phyloP scores from a whole-genome alignment of 2,113 vertebrate species.

The Zapornia atra region DNA sequence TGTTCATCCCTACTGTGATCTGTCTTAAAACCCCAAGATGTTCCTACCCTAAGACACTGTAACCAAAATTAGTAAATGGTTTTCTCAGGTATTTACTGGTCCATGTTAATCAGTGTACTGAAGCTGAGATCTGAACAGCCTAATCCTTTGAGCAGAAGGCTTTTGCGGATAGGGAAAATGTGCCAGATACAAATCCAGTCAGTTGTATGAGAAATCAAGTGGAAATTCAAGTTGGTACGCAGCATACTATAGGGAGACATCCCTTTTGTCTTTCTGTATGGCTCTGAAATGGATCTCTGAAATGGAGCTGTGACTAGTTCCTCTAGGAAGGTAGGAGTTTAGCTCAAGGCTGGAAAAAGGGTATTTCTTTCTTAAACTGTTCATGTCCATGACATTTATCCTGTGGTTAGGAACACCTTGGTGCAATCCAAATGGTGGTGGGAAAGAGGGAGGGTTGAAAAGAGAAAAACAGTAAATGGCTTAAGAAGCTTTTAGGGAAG shows the following conservation, averaged over 20 bases:
- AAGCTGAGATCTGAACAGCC: not conserved
- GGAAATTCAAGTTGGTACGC: not conserved
- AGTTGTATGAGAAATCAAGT: not conserved
- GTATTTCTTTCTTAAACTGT: not conserved
- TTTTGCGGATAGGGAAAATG: not conserved
- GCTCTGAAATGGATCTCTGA: not conserved
- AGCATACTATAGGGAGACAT: not conserved
- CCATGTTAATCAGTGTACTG: not conserved
- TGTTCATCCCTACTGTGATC: not conserved
- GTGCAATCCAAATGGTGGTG: not conserved
- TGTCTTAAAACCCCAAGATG: not conserved
- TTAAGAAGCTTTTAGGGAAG: not conserved
- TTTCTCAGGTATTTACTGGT: not conserved
- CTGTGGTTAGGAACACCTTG: not conserved
- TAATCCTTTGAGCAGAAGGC: not conserved
- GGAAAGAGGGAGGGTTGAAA: not conserved
- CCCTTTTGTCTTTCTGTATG: not conserved
- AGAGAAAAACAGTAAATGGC: not conserved
- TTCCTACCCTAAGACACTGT: not conserved
- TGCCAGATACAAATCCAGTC: not conserved
- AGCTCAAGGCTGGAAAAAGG: not conserved
- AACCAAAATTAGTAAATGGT: not conserved
- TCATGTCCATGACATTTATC: not conserved
- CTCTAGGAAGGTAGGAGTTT: not conserved
- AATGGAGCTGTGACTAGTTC: not conserved